These are phyloP conservation scores for Onychomys torridus DNA, from an alignment of 2,797 vertebrate species.

Conservation along the genomic window DNA sequence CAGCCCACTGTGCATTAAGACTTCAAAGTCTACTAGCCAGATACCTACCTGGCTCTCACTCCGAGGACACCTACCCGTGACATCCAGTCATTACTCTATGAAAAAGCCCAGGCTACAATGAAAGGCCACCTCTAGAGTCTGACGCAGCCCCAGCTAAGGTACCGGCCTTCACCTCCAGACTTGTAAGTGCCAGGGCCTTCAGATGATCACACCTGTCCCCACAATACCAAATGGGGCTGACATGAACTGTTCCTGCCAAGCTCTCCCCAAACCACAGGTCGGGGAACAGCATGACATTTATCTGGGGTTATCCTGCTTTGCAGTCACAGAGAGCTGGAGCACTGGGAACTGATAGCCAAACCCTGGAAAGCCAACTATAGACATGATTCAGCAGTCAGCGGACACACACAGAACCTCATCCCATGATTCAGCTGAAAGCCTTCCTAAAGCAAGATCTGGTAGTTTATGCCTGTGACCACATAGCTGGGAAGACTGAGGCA, in stretches of 20 bases:
- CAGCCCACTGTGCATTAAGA: background rate
- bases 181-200: background rate
- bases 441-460: background rate
- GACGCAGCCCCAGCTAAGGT: background rate
- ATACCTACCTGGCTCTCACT: background rate
- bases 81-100: background rate
- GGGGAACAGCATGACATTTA: background rate
- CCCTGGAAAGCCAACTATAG: background rate
- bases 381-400: background rate
- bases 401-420: background rate
- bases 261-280: background rate
- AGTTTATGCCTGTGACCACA: background rate
- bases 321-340: background rate
- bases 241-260: background rate
- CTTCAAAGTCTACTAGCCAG: background rate
- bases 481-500: background rate
- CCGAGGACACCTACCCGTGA: background rate
- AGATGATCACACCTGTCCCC: background rate
- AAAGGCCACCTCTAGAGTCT: background rate
- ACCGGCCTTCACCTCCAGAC: background rate
- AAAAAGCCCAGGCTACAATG: background rate
- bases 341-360: background rate
- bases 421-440: background rate
- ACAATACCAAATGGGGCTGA: background rate
- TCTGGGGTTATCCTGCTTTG: background rate